These are phyloP conservation scores for Alosa sapidissima DNA, from an alignment of 2,797 vertebrate genomes.

Conservation along the genomic window DNA sequence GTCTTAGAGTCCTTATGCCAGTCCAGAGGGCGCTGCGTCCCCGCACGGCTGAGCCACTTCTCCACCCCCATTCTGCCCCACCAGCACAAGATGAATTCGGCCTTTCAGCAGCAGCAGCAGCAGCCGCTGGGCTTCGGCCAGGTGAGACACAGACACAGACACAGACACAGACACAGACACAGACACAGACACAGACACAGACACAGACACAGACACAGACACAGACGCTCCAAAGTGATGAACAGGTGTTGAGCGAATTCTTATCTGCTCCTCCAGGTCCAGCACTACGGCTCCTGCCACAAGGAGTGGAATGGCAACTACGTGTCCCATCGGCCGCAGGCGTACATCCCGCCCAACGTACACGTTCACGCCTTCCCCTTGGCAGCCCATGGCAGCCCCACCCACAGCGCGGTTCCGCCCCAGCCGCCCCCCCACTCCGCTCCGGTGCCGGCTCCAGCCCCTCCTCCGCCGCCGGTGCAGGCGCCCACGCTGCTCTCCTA, in stretches of 20 bases:
- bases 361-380: slow-evolving; percentile 83
- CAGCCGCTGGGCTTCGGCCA: slow-evolving; percentile 88
- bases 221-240: too few species aligned
- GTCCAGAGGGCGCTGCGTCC: slow-evolving; percentile 85
- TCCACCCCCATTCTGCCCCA: slow-evolving; percentile 71
- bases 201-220: neutral
- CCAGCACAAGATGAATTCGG: slow-evolving; percentile 82
- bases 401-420: slow-evolving; percentile 67
- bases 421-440: slow-evolving; percentile 68
- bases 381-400: slow-evolving; percentile 88
- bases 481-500: slow-evolving; percentile 68
- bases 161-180: neutral
- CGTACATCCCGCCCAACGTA: slow-evolving; percentile 84
- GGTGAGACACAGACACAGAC: slow-evolving; percentile 66
- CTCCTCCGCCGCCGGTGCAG: slow-evolving; percentile 61
- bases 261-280: slow-evolving; percentile 72
- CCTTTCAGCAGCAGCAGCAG: slow-evolving; percentile 74
- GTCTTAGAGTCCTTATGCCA: slow-evolving; percentile 84
- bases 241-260: neutral
- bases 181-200: neutral
- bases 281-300: slow-evolving; percentile 83
- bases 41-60: slow-evolving; percentile 80
- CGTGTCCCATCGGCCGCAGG: slow-evolving; percentile 83
- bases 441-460: slow-evolving; percentile 49
- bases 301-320: slow-evolving; percentile 97